Evolutionary conservation across 2,113 vertebrate species (phyloP).

Genomic region (Nothocercus julius): DNA sequence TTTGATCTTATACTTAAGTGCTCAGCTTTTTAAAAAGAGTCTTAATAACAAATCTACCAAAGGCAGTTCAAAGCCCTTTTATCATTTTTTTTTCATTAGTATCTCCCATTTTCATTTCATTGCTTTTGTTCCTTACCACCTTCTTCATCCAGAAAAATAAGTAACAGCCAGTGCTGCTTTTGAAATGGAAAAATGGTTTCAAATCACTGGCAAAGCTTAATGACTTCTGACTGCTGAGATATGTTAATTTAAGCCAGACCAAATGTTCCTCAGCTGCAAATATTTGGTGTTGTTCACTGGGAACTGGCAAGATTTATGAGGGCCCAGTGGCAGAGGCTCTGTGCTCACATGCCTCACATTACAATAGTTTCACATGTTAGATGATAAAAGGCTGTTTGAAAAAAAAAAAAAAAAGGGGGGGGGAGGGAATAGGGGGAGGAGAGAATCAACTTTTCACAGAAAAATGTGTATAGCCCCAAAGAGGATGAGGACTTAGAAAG

Average conservation of each 20-base stretch:
- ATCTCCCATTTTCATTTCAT: constrained; percentile 69
- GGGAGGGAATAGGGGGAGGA: not conserved
- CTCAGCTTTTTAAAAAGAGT: constrained; percentile 52
- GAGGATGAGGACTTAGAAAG: constrained; percentile 45
- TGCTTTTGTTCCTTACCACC: constrained; percentile 73
- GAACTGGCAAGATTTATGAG: constrained; percentile 87
- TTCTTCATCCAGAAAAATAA: constrained; percentile 76
- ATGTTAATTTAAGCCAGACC: constrained; percentile 87
- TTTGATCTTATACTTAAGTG: constrained; percentile 63
- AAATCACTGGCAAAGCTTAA: constrained; percentile 84
- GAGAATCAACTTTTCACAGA: constrained; percentile 67
- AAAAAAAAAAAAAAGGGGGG: not conserved
- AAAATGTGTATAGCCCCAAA: constrained; percentile 52
- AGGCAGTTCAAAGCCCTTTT: constrained; percentile 58
- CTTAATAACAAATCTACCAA: constrained; percentile 67
- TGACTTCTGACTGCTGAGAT: constrained; percentile 87
- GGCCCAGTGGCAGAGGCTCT: constrained; percentile 83
- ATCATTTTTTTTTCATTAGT: constrained; percentile 67
- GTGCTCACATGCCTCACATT: constrained; percentile 78
- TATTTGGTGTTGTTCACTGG: constrained; percentile 85
- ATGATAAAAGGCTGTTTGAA: constrained; percentile 69
- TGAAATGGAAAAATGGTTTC: constrained; percentile 86
- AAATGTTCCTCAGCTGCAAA: constrained; percentile 88
- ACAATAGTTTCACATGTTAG: constrained; percentile 78
- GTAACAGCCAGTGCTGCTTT: constrained; percentile 76